Evolutionary conservation across 1,140 invertebrate species (phyloP), one percentile per base, ranked within the genome.

Genomic region (Anastrepha ludens): DNA sequence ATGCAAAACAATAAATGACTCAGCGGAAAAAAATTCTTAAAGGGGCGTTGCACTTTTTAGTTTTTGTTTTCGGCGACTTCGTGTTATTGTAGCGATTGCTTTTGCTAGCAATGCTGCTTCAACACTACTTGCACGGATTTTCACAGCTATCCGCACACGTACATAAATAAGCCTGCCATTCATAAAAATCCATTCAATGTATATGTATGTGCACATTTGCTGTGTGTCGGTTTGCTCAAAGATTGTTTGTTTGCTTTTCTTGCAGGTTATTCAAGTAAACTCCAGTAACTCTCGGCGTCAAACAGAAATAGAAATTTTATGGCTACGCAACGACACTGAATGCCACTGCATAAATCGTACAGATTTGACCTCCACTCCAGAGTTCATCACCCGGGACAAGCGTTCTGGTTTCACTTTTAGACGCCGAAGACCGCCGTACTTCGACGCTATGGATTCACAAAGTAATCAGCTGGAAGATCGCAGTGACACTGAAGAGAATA

Each of bases 291-390:
- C 87, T 58, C 44, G 62, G 20, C 70, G 65, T 6, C 65, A 88
- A 64, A 85, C 50, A 44, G 86, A 78, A 6, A 44, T 81, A 44
- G 86, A 78, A 6, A 50, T 90, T 39, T 47, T 91, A 0, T 2
- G 9, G 5, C 78, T 92, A 70, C 87, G 86, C 8, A 92, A 93
- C 67, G 91, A 93, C 88, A 93, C 92, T 1, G 90, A 91, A 86
- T 93, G 92, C 86, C 89, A 89, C 5, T 93, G 92, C 85, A 89
- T 90, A 59, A 88, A 88, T 55, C 74, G 87, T 87, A 58, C 86
- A 2, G 85, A 78, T 13, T 86, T 88, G 15, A 47, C 20, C 17
- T 88, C 85, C 11, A 62, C 67, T 17, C 62, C 62, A 55, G 74
- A 81, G 47, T 55, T 29, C 44, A 9, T 55, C 74, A 50, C 44